These are phyloP conservation scores for Tenodera sinensis DNA, from an alignment of 2,888 invertebrate genomes.

Conservation along the genomic window DNA sequence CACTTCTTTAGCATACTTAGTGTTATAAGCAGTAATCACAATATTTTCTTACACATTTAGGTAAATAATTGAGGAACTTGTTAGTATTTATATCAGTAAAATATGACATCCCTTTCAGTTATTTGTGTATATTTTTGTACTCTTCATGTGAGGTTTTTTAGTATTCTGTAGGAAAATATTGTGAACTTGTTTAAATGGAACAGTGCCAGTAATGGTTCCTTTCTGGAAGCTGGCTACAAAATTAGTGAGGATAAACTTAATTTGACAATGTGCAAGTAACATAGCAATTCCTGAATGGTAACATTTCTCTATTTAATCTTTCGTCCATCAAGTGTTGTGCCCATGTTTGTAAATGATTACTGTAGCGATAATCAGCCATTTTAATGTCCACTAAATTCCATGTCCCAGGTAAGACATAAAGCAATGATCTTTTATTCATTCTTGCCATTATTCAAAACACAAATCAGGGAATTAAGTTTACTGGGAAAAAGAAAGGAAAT, in stretches of 20 bases:
- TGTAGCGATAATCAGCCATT: neutral
- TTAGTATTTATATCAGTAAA: neutral
- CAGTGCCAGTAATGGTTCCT: neutral
- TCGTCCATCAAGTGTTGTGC: constrained; percentile 22
- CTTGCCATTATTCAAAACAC: neutral
- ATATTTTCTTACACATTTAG: neutral
- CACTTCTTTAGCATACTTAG: neutral
- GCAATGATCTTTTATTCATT: neutral
- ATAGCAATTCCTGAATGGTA: constrained; percentile 10
- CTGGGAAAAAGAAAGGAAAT: neutral
- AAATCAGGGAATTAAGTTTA: neutral
- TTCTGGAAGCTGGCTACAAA: neutral
- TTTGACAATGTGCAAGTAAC: neutral
- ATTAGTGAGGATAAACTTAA: constrained; percentile 8
- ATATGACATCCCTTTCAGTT: neutral
- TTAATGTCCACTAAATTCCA: constrained; percentile 1
- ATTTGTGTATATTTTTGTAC: neutral
- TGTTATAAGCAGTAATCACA: neutral
- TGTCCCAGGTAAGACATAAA: neutral
- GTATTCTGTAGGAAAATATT: neutral
- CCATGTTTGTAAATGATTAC: constrained; percentile 23
- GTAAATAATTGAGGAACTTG: neutral
- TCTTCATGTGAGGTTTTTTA: neutral
- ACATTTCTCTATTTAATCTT: constrained; percentile 24
- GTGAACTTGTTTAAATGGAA: neutral